Percentiles rank a stretch among this genome's conserved stretches.
Evolutionary conservation across 2,888 invertebrate genomes (phyloP).

Genomic region (Incurvaria masculella): DNA sequence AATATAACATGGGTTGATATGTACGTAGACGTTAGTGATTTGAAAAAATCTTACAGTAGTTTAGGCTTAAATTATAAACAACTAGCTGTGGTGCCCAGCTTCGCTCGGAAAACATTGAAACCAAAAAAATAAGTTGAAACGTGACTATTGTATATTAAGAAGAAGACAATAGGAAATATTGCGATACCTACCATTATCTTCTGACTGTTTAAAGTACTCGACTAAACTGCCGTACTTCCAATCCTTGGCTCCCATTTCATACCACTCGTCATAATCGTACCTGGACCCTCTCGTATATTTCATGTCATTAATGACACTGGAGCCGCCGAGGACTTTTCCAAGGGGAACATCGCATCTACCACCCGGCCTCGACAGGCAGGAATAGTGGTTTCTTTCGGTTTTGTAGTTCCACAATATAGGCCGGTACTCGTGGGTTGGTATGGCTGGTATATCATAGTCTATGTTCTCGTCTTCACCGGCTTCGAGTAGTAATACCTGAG

Average conservation of each 20-base stretch:
- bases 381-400: constrained; percentile 42
- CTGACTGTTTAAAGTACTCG: constrained; percentile 42
- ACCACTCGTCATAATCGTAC: constrained; percentile 45
- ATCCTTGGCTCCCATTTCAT: constrained; percentile 30
- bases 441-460: constrained; percentile 46
- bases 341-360: constrained; percentile 44
- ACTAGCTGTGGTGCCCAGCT: no score
- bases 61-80: no score
- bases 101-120: no score
- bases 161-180: neutral
- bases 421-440: constrained; percentile 37
- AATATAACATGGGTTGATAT: no score
- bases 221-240: constrained; percentile 47
- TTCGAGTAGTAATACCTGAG: constrained; percentile 42
- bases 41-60: no score
- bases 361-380: constrained; percentile 42
- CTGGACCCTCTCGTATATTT: constrained; percentile 47
- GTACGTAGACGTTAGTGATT: no score
- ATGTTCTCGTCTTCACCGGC: constrained; percentile 45
- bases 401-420: constrained; percentile 46
- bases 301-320: constrained; percentile 46
- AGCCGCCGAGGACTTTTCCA: constrained; percentile 43
- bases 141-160: neutral
- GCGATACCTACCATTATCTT: constrained; percentile 38
- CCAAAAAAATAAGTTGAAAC: neutral